These are phyloP conservation scores for Acanthis flammea DNA, from an alignment of 2,797 vertebrate species.

Conservation along the genomic window DNA sequence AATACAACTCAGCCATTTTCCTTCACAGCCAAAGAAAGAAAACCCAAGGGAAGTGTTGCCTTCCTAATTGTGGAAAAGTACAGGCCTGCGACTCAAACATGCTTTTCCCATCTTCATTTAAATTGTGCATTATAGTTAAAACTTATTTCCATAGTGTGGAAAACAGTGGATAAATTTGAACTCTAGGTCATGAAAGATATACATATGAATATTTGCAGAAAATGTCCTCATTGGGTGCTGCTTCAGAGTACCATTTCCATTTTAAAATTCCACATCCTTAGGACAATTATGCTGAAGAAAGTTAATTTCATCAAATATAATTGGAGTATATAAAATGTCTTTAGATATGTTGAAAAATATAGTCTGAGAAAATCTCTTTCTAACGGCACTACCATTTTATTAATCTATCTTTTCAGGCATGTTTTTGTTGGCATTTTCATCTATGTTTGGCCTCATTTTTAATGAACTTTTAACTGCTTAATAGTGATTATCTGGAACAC, in stretches of 20 bases:
- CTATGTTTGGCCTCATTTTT: constrained; percentile 23
- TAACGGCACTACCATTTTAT: neutral
- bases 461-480: constrained; percentile 47
- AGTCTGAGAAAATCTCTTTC: constrained; percentile 34
- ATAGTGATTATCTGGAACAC: neutral
- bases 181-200: constrained; percentile 25
- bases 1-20: neutral
- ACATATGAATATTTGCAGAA: neutral
- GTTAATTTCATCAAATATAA: neutral
- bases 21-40: constrained; percentile 30
- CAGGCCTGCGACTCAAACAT: neutral
- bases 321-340: neutral
- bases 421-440: constrained; percentile 55
- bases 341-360: neutral
- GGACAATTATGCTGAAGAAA: neutral
- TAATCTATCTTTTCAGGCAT: constrained; percentile 26
- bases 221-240: neutral
- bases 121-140: neutral
- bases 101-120: constrained; percentile 29
- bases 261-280: neutral
- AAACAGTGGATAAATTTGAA: constrained; percentile 39
- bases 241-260: neutral
- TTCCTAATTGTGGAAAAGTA: constrained; percentile 38
- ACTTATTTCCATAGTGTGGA: neutral
- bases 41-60: neutral